Conservation (phyloP, 2,113 vertebrate species). For the Leucoraja erinaceus region DNA sequence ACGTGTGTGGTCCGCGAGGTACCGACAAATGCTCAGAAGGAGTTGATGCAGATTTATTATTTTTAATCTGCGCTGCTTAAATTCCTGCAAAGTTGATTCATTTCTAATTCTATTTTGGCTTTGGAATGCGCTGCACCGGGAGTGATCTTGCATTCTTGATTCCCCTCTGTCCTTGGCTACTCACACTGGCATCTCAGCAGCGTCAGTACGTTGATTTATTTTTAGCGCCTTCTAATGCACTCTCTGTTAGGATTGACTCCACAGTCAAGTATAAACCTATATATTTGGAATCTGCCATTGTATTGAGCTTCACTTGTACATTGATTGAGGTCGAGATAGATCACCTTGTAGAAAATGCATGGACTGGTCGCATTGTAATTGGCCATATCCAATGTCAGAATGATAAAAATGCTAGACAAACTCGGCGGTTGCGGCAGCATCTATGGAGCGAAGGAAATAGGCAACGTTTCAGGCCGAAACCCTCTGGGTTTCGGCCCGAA, state of each 20-base stretch:
- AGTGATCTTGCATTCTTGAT: neutral
- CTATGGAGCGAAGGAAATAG: too few species aligned
- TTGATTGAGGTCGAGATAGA: neutral
- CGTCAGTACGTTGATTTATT: neutral
- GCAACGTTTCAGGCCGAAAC: too few species aligned
- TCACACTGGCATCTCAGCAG: neutral
- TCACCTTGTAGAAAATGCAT: neutral
- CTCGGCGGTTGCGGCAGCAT: too few species aligned
- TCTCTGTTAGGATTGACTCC: neutral
- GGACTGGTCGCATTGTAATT: neutral
- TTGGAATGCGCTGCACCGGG: neutral
- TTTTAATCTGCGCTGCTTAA: constrained; percentile 6
- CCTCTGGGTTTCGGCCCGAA: too few species aligned
- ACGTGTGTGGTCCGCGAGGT: neutral
- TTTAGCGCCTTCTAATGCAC: neutral
- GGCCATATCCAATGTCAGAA: neutral
- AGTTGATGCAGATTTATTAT: neutral
- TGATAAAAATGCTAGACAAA: too few species aligned
- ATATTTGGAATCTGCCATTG: neutral
- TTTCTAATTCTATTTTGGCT: neutral
- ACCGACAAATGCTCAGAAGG: neutral
- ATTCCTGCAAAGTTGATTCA: neutral
- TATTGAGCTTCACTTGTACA: neutral
- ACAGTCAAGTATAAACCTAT: neutral
- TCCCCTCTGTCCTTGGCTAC: neutral